These are phyloP conservation scores for Hypotaenidia okinawae DNA, from an alignment of 2,797 vertebrate species.

Conservation along the genomic window DNA sequence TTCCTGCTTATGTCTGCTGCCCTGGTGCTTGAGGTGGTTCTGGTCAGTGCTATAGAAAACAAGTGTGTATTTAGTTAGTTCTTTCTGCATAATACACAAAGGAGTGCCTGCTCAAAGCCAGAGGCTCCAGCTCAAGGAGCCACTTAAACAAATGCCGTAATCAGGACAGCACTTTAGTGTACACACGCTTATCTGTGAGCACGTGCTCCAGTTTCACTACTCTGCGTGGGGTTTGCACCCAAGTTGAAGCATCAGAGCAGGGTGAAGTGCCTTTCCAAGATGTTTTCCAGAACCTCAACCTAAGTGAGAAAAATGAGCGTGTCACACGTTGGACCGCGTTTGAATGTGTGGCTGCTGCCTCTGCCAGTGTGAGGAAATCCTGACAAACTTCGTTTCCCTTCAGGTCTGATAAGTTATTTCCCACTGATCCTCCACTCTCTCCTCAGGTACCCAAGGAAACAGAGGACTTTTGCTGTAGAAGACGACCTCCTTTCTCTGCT, in stretches of 20 bases:
- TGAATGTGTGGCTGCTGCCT: background rate
- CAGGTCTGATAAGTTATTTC: background rate
- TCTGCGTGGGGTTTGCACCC: background rate
- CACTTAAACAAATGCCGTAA: conserved; percentile 24
- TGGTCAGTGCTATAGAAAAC: conserved; percentile 60
- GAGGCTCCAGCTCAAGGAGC: conserved; percentile 33
- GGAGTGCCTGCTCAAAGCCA: conserved; percentile 21
- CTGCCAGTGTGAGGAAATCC: background rate
- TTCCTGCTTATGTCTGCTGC: conserved; percentile 47
- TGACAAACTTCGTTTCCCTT: background rate
- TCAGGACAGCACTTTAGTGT: conserved; percentile 21
- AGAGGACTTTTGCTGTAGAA: background rate
- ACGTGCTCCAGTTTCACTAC: background rate
- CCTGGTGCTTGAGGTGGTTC: conserved; percentile 36
- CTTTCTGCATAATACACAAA: background rate
- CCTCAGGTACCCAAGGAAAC: background rate
- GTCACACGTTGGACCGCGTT: background rate
- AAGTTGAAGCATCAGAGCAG: background rate
- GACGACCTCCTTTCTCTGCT: background rate
- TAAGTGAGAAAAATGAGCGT: conserved; percentile 59
- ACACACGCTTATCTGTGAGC: conserved; percentile 25
- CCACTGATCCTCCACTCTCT: background rate
- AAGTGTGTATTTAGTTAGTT: conserved; percentile 2
- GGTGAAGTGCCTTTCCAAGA: conserved; percentile 25
- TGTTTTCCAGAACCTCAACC: conserved; percentile 6